phyloP scores from a whole-genome alignment of 2,888 invertebrate species.

The Beris chalybata region DNA sequence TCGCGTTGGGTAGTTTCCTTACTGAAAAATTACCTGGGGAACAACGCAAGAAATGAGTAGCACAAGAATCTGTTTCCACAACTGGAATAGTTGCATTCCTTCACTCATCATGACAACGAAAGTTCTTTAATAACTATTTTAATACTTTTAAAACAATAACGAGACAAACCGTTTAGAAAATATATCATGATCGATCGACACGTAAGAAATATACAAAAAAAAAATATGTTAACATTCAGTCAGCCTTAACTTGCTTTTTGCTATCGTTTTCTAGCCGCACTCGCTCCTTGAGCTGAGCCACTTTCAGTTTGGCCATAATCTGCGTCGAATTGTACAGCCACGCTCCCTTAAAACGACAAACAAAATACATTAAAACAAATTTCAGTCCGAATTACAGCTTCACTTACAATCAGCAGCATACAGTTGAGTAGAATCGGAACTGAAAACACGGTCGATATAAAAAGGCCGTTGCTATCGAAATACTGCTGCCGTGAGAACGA shows the following conservation, averaged over 20 bases:
- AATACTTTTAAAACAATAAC: too few relatives aligned
- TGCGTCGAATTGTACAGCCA: constrained; percentile 90
- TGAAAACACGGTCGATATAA: constrained; percentile 93
- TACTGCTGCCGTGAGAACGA: constrained; percentile 89
- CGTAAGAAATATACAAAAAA: neutral
- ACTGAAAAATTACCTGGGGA: too few relatives aligned
- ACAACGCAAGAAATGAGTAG: too few relatives aligned
- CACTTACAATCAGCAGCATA: constrained; percentile 90
- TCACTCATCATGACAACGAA: too few relatives aligned
- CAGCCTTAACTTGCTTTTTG: neutral
- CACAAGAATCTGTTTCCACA: too few relatives aligned
- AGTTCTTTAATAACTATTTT: too few relatives aligned
- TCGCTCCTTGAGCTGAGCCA: constrained; percentile 74
- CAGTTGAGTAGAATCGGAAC: constrained; percentile 89
- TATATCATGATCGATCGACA: too few relatives aligned
- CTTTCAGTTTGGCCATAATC: constrained; percentile 81
- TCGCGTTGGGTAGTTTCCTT: too few relatives aligned
- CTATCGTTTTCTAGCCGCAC: constrained; percentile 60
- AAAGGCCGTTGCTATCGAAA: constrained; percentile 90
- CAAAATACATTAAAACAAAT: neutral
- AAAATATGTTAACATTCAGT: neutral
- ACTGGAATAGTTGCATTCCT: too few relatives aligned
- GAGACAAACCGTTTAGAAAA: too few relatives aligned
- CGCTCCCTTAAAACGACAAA: constrained; percentile 68
- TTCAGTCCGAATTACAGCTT: neutral